These are phyloP conservation scores for Spodoptera picta DNA, from an alignment of 2,888 invertebrate genomes.

Conservation along the genomic window DNA sequence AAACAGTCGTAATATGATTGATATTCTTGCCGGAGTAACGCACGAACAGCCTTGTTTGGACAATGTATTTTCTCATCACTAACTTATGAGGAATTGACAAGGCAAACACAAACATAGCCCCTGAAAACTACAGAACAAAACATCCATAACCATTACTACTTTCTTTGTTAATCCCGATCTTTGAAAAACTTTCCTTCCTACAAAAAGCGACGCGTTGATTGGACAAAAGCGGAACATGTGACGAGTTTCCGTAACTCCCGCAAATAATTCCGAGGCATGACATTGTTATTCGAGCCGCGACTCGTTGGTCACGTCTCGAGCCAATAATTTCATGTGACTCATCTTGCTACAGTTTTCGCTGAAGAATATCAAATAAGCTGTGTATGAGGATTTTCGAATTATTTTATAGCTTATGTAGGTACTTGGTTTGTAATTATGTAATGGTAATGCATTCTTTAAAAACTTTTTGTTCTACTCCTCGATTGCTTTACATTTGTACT, in stretches of 20 bases:
- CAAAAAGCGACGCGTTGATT: constrained; percentile 29
- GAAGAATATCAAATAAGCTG: constrained; percentile 79
- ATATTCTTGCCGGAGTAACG: too few species aligned
- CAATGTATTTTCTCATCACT: too few species aligned
- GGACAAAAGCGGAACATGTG: constrained; percentile 38
- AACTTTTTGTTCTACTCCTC: too few species aligned
- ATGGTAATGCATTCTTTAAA: background rate
- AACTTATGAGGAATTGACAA: too few species aligned
- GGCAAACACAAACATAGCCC: too few species aligned
- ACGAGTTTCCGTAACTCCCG: constrained; percentile 45
- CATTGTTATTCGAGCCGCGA: constrained; percentile 80
- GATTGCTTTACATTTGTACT: too few species aligned
- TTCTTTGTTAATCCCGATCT: too few species aligned
- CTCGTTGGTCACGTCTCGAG: constrained; percentile 77
- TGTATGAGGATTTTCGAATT: constrained; percentile 61
- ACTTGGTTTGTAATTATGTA: constrained; percentile 13
- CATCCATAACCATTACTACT: too few species aligned
- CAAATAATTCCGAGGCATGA: constrained; percentile 71
- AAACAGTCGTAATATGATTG: too few species aligned
- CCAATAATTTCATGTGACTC: constrained; percentile 85
- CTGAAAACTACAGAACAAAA: too few species aligned
- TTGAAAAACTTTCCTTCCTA: constrained; percentile 10
- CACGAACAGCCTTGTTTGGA: too few species aligned
- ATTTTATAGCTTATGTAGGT: constrained; percentile 8
- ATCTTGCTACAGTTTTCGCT: constrained; percentile 81